Evolutionary conservation across 2,113 vertebrate species (phyloP), one percentile per base, ranked within the genome.

Genomic region (Acanthisitta chloris): DNA sequence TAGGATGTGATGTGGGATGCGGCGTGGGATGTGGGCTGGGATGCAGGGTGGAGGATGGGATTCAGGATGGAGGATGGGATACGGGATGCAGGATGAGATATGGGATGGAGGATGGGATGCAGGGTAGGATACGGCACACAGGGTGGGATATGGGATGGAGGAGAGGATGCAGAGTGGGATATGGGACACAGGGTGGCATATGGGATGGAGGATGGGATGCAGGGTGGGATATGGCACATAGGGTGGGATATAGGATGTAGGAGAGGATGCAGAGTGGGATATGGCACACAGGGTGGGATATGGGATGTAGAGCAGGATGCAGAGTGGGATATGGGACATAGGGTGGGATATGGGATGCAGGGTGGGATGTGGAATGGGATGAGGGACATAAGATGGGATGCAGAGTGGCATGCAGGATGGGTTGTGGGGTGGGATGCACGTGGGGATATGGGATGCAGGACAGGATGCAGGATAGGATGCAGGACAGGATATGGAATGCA

Each of bases 41-140:
- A 49, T 36, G 72, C 25, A 14, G 72, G 26, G 19, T n/a, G 19
- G 4, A 12, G 52, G 42, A 5, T 66, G 28, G 40, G 62, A 43
- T 33, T 14, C 4, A 29, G 45, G 79, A 59, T 45, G 48, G 12
- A 26, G 38, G 31, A 4, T 42, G 45, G 24, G 49, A 46, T 33
- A 4, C 3, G 9, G 52, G 51, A 3, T 17, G 17, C 5, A 17
- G 49, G 43, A 2, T 25, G 36, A 49, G 58, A 45, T 24, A 26
- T 2, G 3, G 24, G 28, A 40, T 67, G 40, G n/a, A 8, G 51
- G 45, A n/a, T n/a, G n/a, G 54, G 72, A 33, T 49, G 40, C 15
- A 31, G 58, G 21, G 1, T 18, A 31, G 29, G 71, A 6, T 15
- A 3, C 0, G 1, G 38, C 38, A 1, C 20, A 6, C 16, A 10